Evolutionary conservation across 2,888 invertebrate species (phyloP), one percentile per base, ranked within the genome.

Genomic region (Aquatica leii): DNA sequence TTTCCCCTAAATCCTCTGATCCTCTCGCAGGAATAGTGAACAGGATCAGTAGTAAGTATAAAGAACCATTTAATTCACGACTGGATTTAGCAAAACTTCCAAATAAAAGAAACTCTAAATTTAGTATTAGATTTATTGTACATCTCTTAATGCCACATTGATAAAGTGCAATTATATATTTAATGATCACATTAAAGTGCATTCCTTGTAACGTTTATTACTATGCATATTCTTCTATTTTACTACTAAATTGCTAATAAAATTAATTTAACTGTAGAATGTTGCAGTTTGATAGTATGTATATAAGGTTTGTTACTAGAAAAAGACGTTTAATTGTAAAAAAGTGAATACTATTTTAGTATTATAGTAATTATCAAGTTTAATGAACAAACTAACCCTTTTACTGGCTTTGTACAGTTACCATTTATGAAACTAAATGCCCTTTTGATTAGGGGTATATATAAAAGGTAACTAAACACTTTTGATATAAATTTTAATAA

Each of bases 31-130:
- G 64, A 71, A 69, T 68, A 69, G 70, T 65, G 73, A 71, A 71
- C 69, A 66, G 71, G 76, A 76, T 76, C 74, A 73, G 74, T 74
- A 74, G 68, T 68, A 71, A 71, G 74, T 73, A 72, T 75, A 74
- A 75, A 76, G 76, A 75, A 73, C 70, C 74, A 71, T 74, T 75
- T 74, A 75, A 75, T 76, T 75, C 73, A 67, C 68, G 71, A 72
- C 72, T 70, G 70, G 71, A 71, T 72, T 70, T 69, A 59, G 62
- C 31, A 46, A 24, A 60, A 57, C 57, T 53, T 41, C 53, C 35
- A 61, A 50, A 61, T 61, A 65, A 60, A 65, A 51, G 41, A 35
- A 62, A 57, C 40, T 50, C 31, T 49, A 54, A 61, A 61, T 40
- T 61, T 40, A 18, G 40, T 24, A 12, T 40, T 15, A 50, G 35